Evolutionary conservation across 2,888 invertebrate species (phyloP), one percentile per base, ranked within the genome.

Genomic region (Hartigia nigra): DNA sequence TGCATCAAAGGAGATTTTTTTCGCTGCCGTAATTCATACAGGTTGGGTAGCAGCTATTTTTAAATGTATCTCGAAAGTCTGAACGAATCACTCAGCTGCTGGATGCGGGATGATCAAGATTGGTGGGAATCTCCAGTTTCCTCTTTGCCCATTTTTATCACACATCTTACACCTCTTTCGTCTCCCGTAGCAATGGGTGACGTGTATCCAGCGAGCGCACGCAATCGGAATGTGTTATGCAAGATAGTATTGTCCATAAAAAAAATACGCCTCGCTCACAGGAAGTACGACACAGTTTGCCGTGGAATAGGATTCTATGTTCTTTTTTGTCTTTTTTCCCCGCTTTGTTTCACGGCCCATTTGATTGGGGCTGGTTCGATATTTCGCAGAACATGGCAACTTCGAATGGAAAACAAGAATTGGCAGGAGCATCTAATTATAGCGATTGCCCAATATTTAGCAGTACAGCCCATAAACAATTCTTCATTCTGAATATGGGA

Each of bases 221-320:
- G 72, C 72, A 72, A 72, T 72, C 72, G 72, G 72, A 72, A 72
- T 34, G 72, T 34, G 72, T 72, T 72, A 72, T 23, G 72, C 72
- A 72, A 72, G 72, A 2, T 34, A 34, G 34, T 31, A 72, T 72
- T 72, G 72, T 72, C 31, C 72, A 34, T 34, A 23, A 72, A 72
- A 72, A n/a, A 32, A 12, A 12, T 31, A 14, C 31, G 32, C 72
- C 12, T 72, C 14, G 34, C 72, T 31, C 14, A 34, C 72, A 72
- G 72, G 72, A 72, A 72, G 72, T 72, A 72, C 72, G 72, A 55
- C 55, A 55, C 0, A 23, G 55, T 23, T 55, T 55, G 14, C 55
- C 14, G 23, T 2, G 23, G 23, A 55, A 23, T 23, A 55, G 55
- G 23, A 55, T 55, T 55, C 55, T 23, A 23, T 9, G 23, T 55